Evolutionary conservation across 2,113 vertebrate species (phyloP).

Genomic region (Ifrita kowaldi): DNA sequence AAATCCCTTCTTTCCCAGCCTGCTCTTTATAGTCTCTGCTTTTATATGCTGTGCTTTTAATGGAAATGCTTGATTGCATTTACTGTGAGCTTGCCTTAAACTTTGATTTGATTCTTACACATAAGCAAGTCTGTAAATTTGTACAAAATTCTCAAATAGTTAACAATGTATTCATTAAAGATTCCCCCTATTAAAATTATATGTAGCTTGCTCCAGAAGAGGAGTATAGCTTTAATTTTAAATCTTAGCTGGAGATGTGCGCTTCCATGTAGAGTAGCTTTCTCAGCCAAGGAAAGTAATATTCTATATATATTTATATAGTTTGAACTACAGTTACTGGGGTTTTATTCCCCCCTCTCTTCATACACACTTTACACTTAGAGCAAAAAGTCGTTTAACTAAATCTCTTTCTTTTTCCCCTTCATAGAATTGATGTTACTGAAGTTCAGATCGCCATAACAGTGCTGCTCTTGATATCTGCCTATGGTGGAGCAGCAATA

Average conservation of each 20-base stretch:
- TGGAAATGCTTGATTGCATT: not conserved
- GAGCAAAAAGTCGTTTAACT: not conserved
- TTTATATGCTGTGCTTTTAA: not conserved
- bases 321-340: not conserved
- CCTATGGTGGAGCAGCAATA: constrained; percentile 81
- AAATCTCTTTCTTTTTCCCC: not conserved
- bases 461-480: constrained; percentile 84
- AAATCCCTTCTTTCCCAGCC: not conserved
- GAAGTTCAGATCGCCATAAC: constrained; percentile 90
- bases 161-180: not conserved
- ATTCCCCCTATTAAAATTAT: not conserved
- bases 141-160: not conserved
- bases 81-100: not conserved
- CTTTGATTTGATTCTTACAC: not conserved
- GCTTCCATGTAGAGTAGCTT: not conserved
- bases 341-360: accelerated
- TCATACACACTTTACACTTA: not conserved
- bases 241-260: not conserved
- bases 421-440: constrained; percentile 89
- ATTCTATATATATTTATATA: not conserved
- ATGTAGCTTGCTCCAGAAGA: not conserved
- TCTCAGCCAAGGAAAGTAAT: not conserved
- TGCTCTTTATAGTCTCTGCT: not conserved
- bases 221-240: not conserved
- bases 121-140: not conserved